Base-by-base conservation (phyloP, 2,888 invertebrate genomes). In the Sminthurinus aureus region DNA sequence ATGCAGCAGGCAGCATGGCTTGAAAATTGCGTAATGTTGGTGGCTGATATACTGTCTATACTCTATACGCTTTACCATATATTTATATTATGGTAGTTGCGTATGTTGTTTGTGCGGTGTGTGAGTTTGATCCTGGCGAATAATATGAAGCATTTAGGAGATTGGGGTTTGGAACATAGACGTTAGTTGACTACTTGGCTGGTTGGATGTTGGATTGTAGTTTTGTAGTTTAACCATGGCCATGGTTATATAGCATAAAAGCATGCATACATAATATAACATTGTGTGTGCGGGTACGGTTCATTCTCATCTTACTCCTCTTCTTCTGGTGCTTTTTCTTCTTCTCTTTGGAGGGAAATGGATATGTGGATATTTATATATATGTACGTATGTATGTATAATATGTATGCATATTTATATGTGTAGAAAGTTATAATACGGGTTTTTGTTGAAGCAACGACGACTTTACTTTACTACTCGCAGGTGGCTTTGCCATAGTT, bases 401-500 rank as follows among this genome's bases (percentile, higher is more conserved):
- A 18, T 69, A 22, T 69, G 22, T 69, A 69, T n/a, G n/a, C n/a
- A 24, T 73, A 15, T 73, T 20, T 73, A 24, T 73, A 24, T 73
- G 24, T 22, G 12, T 73, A 24, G 13, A 73, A 8, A 13, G 12
- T 24, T 52, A 52, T 52, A 52, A 52, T 52, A 52, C 52, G 52
- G 67, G 67, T 67, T 67, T 11, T 52, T n/a, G 52, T n/a, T 67
- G n/a, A 67, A 67, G 67, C 67, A 12, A 67, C 52, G 13, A 13
- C 52, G n/a, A n/a, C n/a, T n/a, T n/a, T n/a, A n/a, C n/a, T n/a
- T n/a, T 52, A 8, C 67, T 13, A 67, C 67, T 67, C 67, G 67
- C 67, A 67, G 67, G 67, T 67, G 67, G 67, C 67, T 67, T 67
- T 67, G 67, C n/a, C n/a, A n/a, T n/a, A n/a, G n/a, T n/a, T n/a